Conservation (phyloP, 1,140 invertebrate species). For the Doryteuthis pealeii region DNA sequence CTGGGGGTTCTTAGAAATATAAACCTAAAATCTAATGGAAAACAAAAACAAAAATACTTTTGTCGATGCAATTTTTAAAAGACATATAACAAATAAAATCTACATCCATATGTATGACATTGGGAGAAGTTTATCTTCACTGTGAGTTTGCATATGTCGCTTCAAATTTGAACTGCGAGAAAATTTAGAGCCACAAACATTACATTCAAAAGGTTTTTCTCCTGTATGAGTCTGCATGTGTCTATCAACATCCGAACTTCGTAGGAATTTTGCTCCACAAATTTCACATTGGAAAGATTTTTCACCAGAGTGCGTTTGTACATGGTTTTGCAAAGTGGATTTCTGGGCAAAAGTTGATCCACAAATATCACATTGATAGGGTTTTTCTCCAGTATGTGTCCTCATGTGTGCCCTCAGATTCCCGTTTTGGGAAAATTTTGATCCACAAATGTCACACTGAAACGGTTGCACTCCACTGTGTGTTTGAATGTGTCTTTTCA, state of each 20-base stretch:
- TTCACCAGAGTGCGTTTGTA: neutral
- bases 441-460: slow-evolving; percentile 21
- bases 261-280: neutral
- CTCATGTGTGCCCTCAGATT: slow-evolving; percentile 29
- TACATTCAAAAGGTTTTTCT: neutral
- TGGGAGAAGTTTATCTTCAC: neutral
- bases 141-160: neutral
- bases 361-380: neutral
- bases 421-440: slow-evolving; percentile 38
- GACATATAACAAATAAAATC: no score
- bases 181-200: neutral
- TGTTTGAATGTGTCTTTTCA: slow-evolving; percentile 86
- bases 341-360: neutral
- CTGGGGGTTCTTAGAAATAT: no score
- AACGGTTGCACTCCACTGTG: slow-evolving; percentile 18
- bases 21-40: no score
- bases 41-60: no score
- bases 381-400: slow-evolving; percentile 64
- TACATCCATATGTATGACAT: no score
- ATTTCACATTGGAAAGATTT: neutral
- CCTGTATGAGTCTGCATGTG: neutral
- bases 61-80: no score
- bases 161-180: neutral
- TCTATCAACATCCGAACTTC: neutral
- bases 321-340: neutral